phyloP scores from a whole-genome alignment of 2,113 vertebrate species.

The Phyllostomus discolor region DNA sequence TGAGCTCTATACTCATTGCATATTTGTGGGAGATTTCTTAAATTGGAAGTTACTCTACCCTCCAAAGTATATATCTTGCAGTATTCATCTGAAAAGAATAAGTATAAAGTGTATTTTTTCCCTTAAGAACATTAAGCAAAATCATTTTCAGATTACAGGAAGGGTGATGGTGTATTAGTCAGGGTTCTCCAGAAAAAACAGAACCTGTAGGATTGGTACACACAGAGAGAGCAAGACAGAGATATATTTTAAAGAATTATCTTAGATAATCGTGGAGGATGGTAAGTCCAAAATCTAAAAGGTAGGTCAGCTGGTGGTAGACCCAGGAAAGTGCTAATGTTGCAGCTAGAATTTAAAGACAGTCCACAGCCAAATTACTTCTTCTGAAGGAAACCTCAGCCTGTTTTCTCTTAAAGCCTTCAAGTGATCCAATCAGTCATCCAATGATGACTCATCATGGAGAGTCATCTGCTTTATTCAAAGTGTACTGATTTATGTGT shows the following conservation, averaged over 20 bases:
- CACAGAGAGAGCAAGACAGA: not conserved
- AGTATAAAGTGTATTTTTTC: not conserved
- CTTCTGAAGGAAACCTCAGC: not conserved
- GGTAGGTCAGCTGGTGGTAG: not conserved
- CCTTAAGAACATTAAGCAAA: not conserved
- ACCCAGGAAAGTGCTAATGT: not conserved
- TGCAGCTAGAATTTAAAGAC: not conserved
- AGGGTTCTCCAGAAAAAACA: not conserved
- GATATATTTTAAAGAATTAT: not conserved
- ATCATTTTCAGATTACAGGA: not conserved
- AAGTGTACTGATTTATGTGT: not conserved
- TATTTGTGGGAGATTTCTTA: not conserved
- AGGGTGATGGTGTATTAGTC: not conserved
- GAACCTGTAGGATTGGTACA: not conserved
- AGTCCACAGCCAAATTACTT: not conserved
- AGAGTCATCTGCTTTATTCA: not conserved
- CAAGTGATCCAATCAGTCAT: not conserved
- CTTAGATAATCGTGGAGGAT: not conserved
- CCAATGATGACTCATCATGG: not conserved
- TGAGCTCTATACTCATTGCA: not conserved
- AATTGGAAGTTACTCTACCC: not conserved
- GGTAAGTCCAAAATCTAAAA: not conserved
- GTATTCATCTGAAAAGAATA: not conserved
- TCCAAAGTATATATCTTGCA: not conserved
- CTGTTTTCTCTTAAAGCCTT: not conserved